Base-by-base conservation (phyloP, 2,113 vertebrate species). In the Laticauda colubrina region DNA sequence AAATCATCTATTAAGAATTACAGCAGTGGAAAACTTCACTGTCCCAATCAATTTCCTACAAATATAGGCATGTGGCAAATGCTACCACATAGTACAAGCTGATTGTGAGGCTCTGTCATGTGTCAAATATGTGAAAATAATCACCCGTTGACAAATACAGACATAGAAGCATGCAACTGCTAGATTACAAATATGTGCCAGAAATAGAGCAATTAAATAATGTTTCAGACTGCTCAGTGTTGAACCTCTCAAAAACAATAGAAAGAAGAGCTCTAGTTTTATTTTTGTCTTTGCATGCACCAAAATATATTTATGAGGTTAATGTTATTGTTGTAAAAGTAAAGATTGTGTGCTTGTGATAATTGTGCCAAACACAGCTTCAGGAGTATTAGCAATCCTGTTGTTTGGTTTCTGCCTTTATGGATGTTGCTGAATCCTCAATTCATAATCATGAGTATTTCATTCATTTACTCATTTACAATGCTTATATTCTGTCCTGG, bases 1-100 rank as follows among this genome's bases (percentile, higher is more conserved):
- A 55, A 90, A 93, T 91, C 5, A 87, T 89, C 91, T 8, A 53
- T 88, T 18, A 90, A 85, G 21, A 69, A 95, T 93, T 93, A 24
- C 1, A 93, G 6, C 18, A 88, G 55, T 81, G 39, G 20, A 45
- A 81, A 55, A 45, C 15, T 48, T 8, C 55, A 21, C 88, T 87
- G 5, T 54, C 3, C 3, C 0, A 87, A 75, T 53, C 57, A 3
- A 0, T 91, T 45, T 93, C 8, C 48, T 18, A 3, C 39, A 1
- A 54, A 92, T 26, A 21, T 86, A 89, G 90, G 39, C 39, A 92
- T 92, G 51, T 11, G 24, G 93, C 86, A 93, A 94, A 92, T 0
- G 59, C 0, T 26, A 54, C 29, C 57, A 54, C n/a, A 56, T 34
- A 0, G 3, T 10, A 43, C 4, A 20, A 2, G 0, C 85, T 91